These are phyloP conservation scores for Capromys pilorides DNA, from an alignment of 2,797 vertebrate species.

Conservation along the genomic window DNA sequence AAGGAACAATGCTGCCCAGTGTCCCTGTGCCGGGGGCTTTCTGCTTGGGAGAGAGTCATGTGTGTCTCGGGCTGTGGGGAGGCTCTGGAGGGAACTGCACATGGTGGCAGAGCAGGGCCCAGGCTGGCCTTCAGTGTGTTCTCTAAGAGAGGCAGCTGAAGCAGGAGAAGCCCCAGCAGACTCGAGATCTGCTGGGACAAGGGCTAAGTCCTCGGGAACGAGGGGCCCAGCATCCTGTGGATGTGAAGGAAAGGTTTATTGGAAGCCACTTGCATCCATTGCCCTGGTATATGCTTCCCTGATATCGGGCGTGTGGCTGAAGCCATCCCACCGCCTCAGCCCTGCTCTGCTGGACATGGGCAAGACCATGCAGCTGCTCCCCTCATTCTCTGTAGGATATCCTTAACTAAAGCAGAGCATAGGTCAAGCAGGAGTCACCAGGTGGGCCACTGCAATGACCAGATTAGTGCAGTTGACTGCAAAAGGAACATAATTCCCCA, in stretches of 20 bases:
- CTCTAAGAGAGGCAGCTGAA: accelerated
- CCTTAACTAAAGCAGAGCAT: no score
- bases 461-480: neutral
- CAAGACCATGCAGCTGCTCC: neutral
- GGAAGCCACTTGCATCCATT: neutral
- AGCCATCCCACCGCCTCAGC: no score
- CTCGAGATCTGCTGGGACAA: neutral
- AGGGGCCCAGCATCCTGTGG: no score
- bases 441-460: neutral
- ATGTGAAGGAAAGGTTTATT: neutral
- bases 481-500: neutral
- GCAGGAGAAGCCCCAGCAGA: neutral
- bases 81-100: neutral
- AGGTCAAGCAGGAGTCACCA: neutral
- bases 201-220: neutral
- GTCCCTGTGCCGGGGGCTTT: neutral
- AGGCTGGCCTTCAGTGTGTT: neutral
- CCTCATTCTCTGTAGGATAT: neutral
- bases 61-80: neutral
- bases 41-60: neutral
- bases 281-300: neutral
- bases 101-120: neutral
- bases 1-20: neutral
- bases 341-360: neutral
- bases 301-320: neutral